Evolutionary conservation across 2,113 vertebrate species (phyloP).

Genomic region (Tor tambroides): DNA sequence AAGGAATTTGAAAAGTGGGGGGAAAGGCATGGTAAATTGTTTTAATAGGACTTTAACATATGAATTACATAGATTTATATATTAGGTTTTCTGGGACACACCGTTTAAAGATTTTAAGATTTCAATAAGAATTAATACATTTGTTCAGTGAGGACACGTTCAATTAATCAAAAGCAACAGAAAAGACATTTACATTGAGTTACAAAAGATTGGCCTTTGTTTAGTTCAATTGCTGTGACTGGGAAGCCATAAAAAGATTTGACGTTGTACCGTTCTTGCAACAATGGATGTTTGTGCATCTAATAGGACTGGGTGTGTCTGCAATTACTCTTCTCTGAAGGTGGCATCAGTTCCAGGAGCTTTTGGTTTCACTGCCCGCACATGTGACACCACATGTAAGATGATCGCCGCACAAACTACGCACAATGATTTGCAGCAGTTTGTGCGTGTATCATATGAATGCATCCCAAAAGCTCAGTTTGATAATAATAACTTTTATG

Average conservation of each 20-base stretch:
- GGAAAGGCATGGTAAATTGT: neutral
- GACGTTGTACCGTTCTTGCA: neutral
- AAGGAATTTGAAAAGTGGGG: neutral
- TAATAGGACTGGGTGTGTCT: slow-evolving; percentile 65
- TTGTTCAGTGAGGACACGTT: too few species aligned
- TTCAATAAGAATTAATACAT: too few species aligned
- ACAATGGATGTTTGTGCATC: slow-evolving; percentile 38
- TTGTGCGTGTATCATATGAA: slow-evolving; percentile 42
- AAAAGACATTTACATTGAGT: too few species aligned
- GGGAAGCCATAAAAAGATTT: neutral
- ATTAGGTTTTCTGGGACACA: too few species aligned
- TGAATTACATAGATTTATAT: neutral
- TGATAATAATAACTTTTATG: neutral
- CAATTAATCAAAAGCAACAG: too few species aligned
- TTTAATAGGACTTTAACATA: neutral
- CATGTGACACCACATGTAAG: slow-evolving; percentile 51
- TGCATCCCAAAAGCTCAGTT: slow-evolving; percentile 9
- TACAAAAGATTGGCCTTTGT: neutral
- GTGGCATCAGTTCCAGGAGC: slow-evolving; percentile 40
- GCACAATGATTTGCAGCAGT: slow-evolving; percentile 20
- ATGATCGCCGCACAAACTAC: slow-evolving; percentile 33
- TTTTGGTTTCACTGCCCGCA: slow-evolving; percentile 57
- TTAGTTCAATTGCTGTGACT: neutral
- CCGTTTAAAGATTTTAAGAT: too few species aligned
- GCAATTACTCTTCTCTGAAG: slow-evolving; percentile 51